Conservation (phyloP, 2,113 vertebrate genomes). For the Lucifuga dentata region DNA sequence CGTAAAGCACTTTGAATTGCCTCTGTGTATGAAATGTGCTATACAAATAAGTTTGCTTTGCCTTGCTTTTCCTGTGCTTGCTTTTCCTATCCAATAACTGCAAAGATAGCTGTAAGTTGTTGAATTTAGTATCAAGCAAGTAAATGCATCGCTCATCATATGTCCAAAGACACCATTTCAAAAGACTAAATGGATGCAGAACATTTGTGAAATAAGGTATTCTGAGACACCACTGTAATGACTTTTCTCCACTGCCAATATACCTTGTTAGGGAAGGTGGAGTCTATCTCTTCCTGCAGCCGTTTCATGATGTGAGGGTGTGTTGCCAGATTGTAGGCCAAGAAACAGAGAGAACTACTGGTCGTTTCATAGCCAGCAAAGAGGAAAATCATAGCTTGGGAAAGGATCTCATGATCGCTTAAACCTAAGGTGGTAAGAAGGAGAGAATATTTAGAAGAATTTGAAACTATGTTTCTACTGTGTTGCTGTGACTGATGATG, state of each 20-base stretch:
- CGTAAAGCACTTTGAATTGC: no score
- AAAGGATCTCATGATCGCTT: constrained; percentile 86
- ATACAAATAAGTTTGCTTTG: no score
- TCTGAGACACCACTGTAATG: background rate
- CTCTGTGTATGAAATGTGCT: no score
- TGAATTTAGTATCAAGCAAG: no score
- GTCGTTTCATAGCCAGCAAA: constrained; percentile 88
- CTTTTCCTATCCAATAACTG: background rate
- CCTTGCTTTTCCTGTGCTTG: no score
- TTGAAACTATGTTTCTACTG: background rate
- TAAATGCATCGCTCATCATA: no score
- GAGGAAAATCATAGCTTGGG: constrained; percentile 85
- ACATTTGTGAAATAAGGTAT: no score
- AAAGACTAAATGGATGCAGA: no score
- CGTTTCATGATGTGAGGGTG: constrained; percentile 82
- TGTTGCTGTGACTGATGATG: background rate
- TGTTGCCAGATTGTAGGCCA: constrained; percentile 82
- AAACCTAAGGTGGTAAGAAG: constrained; percentile 74
- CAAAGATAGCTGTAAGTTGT: background rate
- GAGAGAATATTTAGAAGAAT: background rate
- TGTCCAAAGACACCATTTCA: no score
- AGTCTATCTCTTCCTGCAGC: constrained; percentile 84
- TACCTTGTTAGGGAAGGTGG: constrained; percentile 84
- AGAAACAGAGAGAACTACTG: constrained; percentile 81
- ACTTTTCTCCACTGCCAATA: background rate